These are phyloP conservation scores for Pimephales promelas DNA, from an alignment of 2,113 vertebrate genomes.

Conservation along the genomic window DNA sequence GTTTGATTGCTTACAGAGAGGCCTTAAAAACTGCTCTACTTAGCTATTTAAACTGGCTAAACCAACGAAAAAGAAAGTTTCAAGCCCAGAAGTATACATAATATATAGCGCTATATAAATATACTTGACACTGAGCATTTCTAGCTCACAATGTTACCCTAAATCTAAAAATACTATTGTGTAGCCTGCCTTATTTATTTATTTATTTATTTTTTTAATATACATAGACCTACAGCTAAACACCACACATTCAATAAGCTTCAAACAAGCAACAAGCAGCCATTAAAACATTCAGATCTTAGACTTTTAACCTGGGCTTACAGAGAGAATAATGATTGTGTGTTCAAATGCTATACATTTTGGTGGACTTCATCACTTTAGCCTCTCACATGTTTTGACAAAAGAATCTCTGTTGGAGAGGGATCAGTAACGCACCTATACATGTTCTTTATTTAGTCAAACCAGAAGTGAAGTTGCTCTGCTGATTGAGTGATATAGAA, in stretches of 20 bases:
- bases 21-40: too few relatives aligned
- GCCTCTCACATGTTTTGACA: conserved; percentile 48
- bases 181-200: too few relatives aligned
- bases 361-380: conserved; percentile 29
- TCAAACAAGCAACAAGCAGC: background rate
- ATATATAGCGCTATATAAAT: too few relatives aligned
- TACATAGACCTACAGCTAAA: background rate
- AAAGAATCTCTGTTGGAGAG: conserved; percentile 53
- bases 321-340: background rate
- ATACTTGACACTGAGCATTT: too few relatives aligned
- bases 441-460: conserved; percentile 63
- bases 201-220: too few relatives aligned
- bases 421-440: conserved; percentile 37
- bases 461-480: conserved; percentile 40
- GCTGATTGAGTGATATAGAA: conserved; percentile 59
- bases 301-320: background rate
- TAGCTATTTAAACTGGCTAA: too few relatives aligned
- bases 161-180: too few relatives aligned
- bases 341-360: conserved; percentile 4
- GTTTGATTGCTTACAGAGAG: too few relatives aligned
- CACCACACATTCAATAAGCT: background rate
- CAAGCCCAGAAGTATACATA: too few relatives aligned
- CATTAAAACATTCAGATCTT: too few relatives aligned
- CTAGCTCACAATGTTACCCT: too few relatives aligned
- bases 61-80: too few relatives aligned